Evolutionary conservation across 2,888 invertebrate species (phyloP).

Genomic region (Philereme transversata): DNA sequence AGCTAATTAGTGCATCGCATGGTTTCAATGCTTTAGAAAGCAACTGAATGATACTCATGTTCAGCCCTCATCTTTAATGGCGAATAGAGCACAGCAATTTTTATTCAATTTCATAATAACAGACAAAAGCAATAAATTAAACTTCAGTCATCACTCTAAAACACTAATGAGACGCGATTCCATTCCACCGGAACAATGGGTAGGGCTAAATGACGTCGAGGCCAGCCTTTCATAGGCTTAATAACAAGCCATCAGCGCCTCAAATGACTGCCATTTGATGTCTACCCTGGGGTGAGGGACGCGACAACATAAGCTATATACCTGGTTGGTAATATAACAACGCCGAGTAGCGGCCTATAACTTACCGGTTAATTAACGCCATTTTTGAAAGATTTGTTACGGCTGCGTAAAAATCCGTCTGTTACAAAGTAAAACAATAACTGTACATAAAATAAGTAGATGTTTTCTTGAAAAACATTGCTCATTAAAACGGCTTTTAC

Average conservation of each 20-base stretch:
- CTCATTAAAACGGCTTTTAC: conserved; percentile 1
- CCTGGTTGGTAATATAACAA: too few relatives aligned
- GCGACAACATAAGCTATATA: conserved; percentile 39
- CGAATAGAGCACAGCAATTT: neutral
- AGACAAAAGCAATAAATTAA: conserved; percentile 43
- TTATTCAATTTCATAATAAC: too few relatives aligned
- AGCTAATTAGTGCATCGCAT: neutral
- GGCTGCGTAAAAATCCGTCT: neutral
- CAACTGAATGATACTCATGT: too few relatives aligned
- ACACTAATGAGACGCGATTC: conserved; percentile 34
- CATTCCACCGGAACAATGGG: conserved; percentile 56
- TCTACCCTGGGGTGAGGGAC: conserved; percentile 47
- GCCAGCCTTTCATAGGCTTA: conserved; percentile 50
- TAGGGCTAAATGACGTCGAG: conserved; percentile 36
- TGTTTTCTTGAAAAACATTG: conserved; percentile 1
- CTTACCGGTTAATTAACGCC: conserved; percentile 3
- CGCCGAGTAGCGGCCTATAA: neutral
- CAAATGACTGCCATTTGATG: conserved; percentile 47
- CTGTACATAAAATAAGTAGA: neutral
- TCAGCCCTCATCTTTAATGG: neutral
- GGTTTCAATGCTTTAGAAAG: neutral
- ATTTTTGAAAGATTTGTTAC: neutral
- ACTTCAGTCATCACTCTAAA: conserved; percentile 34
- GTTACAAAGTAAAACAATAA: neutral
- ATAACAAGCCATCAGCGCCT: conserved; percentile 51